These are phyloP conservation scores for Antheraea pernyi DNA, from an alignment of 1,140 invertebrate species.

Conservation along the genomic window DNA sequence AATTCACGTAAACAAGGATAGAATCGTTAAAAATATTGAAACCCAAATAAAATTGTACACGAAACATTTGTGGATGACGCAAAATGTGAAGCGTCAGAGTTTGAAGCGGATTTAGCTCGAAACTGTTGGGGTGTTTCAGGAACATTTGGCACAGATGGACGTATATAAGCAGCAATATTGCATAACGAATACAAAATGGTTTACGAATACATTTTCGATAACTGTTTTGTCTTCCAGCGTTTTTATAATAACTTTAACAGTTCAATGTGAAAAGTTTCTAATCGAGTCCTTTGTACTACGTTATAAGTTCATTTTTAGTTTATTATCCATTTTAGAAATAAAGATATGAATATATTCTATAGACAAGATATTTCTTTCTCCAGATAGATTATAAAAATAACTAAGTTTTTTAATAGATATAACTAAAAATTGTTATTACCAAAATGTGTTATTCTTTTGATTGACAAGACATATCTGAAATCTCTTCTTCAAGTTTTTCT, in stretches of 20 bases:
- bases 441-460: too few relatives aligned
- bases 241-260: too few relatives aligned
- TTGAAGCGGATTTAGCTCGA: conserved; percentile 2
- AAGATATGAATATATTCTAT: too few relatives aligned
- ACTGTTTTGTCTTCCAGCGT: not conserved
- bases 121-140: not conserved
- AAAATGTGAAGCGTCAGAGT: conserved; percentile 1
- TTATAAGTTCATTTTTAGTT: too few relatives aligned
- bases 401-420: too few relatives aligned
- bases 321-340: too few relatives aligned
- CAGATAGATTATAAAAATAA: too few relatives aligned
- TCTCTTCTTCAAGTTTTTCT: too few relatives aligned
- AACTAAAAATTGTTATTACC: too few relatives aligned
- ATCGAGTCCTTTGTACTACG: too few relatives aligned
- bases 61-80: not conserved
- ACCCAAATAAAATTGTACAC: conserved; percentile 10
- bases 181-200: not conserved
- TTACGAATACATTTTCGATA: not conserved
- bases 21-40: conserved; percentile 9
- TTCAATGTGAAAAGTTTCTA: too few relatives aligned
- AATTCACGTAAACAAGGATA: conserved; percentile 1
- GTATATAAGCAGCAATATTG: not conserved
- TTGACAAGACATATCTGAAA: too few relatives aligned
- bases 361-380: not conserved
- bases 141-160: not conserved